Evolutionary conservation across 30 jellyfish, hydroid and myxozoan species (phyloP).

Genomic region (Hydractinia symbiolongicarpus): DNA sequence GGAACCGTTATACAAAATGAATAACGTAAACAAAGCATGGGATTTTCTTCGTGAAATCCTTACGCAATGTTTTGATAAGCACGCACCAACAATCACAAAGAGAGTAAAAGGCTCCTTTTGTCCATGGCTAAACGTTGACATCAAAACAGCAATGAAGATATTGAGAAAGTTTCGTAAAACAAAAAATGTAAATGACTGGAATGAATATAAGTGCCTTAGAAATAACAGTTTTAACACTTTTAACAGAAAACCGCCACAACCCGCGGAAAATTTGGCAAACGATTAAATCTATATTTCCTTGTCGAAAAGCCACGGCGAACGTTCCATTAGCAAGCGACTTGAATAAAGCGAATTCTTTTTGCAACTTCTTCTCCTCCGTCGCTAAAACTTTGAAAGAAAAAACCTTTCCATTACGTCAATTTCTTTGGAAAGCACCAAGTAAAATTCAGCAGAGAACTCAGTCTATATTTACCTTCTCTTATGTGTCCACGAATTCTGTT

Average conservation of each 20-base stretch:
- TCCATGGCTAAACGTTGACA: not conserved
- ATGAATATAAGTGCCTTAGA: not conserved
- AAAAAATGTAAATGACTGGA: not conserved
- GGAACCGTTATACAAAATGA: not conserved
- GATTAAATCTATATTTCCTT: not conserved
- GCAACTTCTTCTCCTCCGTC: not conserved
- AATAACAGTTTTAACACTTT: too few species aligned
- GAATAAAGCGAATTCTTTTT: not conserved
- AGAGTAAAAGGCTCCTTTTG: not conserved
- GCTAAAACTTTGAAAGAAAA: not conserved
- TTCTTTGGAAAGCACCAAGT: not conserved
- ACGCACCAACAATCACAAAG: not conserved
- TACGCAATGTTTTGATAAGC: not conserved
- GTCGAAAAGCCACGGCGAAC: not conserved
- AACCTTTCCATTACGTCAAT: not conserved
- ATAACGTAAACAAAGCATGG: slow-evolving; percentile 2
- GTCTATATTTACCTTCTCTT: too few species aligned
- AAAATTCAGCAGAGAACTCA: too few species aligned
- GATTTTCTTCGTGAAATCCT: not conserved
- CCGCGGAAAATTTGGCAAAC: not conserved
- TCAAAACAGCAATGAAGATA: not conserved
- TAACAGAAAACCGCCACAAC: too few species aligned
- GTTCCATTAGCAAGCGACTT: not conserved
- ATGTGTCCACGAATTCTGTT: too few species aligned
- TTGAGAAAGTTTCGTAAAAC: not conserved